Percentiles rank a stretch among this genome's conserved stretches.
Evolutionary conservation across 30 jellyfish, hydroid and myxozoan species (phyloP).

Genomic region (Aurelia aurita): DNA sequence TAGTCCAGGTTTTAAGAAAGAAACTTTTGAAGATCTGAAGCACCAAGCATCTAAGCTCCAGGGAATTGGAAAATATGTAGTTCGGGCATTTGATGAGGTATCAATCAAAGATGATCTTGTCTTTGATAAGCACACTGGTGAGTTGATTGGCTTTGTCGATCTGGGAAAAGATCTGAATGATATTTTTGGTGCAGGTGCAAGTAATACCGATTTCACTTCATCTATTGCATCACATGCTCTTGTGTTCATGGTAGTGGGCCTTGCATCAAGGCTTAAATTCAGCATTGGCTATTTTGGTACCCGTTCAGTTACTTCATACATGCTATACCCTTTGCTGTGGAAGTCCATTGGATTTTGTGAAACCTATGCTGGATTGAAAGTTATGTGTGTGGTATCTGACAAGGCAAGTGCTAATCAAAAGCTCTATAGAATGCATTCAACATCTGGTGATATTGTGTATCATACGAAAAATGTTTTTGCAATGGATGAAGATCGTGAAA

Average conservation of each 20-base stretch:
- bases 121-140: conserved; percentile 32
- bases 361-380: neutral
- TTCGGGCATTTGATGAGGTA: conserved; percentile 53
- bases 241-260: conserved; percentile 8
- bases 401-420: conserved; percentile 36
- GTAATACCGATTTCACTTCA: neutral
- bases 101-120: conserved; percentile 27
- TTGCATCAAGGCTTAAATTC: neutral
- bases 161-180: conserved; percentile 34
- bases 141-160: conserved; percentile 39
- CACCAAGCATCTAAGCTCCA: neutral
- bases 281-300: conserved; percentile 20
- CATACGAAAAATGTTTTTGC: neutral
- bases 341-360: conserved; percentile 13
- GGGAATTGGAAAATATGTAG: conserved; percentile 31
- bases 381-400: conserved; percentile 22
- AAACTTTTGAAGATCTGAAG: neutral
- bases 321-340: conserved; percentile 23
- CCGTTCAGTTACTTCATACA: neutral
- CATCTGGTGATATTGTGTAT: neutral
- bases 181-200: neutral
- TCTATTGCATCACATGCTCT: conserved; percentile 34
- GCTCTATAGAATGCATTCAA: neutral
- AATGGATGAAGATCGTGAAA: neutral
- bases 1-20: neutral